A percentile compares a stretch with the other conserved stretches of the same genome.
These are phyloP conservation scores for Meteorus colon DNA, from an alignment of 2,888 invertebrate genomes.

Conservation along the genomic window DNA sequence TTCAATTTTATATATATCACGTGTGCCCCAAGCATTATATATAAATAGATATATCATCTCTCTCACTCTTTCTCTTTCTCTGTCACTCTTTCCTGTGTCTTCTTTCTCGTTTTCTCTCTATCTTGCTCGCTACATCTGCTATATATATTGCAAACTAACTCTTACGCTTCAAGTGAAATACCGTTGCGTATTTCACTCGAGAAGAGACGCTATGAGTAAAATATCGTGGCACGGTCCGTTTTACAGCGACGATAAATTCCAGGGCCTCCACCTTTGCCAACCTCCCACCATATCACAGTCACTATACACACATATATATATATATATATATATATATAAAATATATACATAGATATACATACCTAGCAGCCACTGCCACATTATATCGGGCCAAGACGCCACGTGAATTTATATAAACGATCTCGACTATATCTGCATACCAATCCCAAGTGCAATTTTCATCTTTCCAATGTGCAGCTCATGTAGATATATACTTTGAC, in stretches of 20 bases:
- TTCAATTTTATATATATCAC: constrained; percentile 42
- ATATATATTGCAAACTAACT: constrained; percentile 21
- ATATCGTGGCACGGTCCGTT: constrained; percentile 56
- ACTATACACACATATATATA: background rate
- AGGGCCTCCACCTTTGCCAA: constrained; percentile 41
- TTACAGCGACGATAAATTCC: constrained; percentile 60
- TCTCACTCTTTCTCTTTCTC: constrained; percentile 30
- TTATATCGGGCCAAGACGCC: constrained; percentile 27
- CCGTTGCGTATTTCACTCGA: constrained; percentile 46
- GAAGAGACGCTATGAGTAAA: constrained; percentile 49
- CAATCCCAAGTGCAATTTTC: constrained; percentile 40
- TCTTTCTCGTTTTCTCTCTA: constrained; percentile 7
- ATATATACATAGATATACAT: background rate
- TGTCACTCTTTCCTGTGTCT: background rate
- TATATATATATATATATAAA: background rate
- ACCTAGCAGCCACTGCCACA: background rate
- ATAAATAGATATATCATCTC: constrained; percentile 43
- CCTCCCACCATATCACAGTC: constrained; percentile 32
- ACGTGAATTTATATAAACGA: constrained; percentile 43
- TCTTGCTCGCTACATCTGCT: constrained; percentile 2
- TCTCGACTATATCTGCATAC: constrained; percentile 39
- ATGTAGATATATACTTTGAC: background rate
- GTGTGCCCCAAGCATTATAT: constrained; percentile 39
- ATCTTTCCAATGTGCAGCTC: constrained; percentile 21
- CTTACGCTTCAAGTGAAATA: constrained; percentile 47